Conservation (phyloP, 1,140 invertebrate species). For the Bombus waltoni region DNA sequence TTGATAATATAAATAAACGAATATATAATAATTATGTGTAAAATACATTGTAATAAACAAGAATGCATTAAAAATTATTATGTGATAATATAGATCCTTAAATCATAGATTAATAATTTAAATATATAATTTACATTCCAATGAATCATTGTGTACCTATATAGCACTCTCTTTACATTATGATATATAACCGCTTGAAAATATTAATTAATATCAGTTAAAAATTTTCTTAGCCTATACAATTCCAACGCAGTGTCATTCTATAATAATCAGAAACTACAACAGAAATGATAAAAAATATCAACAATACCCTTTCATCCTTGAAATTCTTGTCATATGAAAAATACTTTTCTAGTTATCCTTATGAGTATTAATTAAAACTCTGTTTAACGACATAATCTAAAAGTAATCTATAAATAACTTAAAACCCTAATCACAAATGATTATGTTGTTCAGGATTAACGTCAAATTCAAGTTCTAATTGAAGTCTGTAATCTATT, state of each 20-base stretch:
- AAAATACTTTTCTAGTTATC: neutral
- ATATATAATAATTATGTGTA: neutral
- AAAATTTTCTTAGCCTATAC: neutral
- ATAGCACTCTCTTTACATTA: neutral
- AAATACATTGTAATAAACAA: neutral
- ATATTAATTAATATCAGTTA: neutral
- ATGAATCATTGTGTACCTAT: neutral
- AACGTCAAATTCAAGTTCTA: conserved; percentile 80
- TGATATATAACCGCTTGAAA: neutral
- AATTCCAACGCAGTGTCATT: neutral
- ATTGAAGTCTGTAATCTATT: conserved; percentile 83
- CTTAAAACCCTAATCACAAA: conserved; percentile 40
- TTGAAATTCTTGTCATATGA: neutral
- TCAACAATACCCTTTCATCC: conserved; percentile 10
- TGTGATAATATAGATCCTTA: neutral
- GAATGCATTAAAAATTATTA: neutral
- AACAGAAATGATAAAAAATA: conserved; percentile 1
- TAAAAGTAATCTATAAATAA: neutral
- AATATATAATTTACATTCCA: neutral
- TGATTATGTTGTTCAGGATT: conserved; percentile 47
- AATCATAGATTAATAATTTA: neutral
- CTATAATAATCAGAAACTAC: neutral
- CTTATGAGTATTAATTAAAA: neutral
- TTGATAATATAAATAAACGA: neutral
- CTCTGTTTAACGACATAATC: neutral